Evolutionary conservation across 2,113 vertebrate genomes (phyloP).

Genomic region (Scomber scombrus): DNA sequence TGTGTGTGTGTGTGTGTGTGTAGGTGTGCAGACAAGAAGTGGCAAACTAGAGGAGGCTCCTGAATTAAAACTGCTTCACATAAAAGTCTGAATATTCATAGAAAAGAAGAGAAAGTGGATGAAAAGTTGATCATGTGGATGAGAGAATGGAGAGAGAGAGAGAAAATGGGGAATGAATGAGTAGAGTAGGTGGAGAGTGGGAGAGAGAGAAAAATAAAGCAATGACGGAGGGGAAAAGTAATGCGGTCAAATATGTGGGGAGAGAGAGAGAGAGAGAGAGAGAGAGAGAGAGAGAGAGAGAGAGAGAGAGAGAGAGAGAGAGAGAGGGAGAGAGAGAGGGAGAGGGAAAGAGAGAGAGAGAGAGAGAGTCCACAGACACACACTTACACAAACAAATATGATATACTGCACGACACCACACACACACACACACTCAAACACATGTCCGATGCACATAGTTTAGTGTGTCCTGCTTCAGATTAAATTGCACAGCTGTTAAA

Average conservation of each 20-base stretch:
- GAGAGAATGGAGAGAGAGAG: slow-evolving; percentile 13
- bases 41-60: slow-evolving; percentile 10
- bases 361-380: too few relatives aligned
- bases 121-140: slow-evolving; percentile 20
- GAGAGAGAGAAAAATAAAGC: slow-evolving; percentile 23
- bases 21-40: slow-evolving; percentile 11
- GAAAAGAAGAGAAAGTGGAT: slow-evolving; percentile 29
- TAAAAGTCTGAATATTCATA: slow-evolving; percentile 21
- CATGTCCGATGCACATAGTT: slow-evolving; percentile 45
- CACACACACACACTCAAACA: slow-evolving; percentile 21
- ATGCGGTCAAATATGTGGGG: not conserved
- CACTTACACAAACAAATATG: too few relatives aligned
- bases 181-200: not conserved
- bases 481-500: slow-evolving; percentile 54
- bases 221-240: not conserved
- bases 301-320: not conserved
- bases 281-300: not conserved
- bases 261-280: slow-evolving; percentile 6
- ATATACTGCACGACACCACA: too few relatives aligned
- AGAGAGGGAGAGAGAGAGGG: not conserved
- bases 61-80: slow-evolving; percentile 34
- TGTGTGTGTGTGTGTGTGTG: slow-evolving; percentile 15
- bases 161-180: slow-evolving; percentile 32
- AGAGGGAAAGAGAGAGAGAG: too few relatives aligned
- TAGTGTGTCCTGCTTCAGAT: slow-evolving; percentile 22